phyloP scores from a whole-genome alignment of 2,113 vertebrate species.

The Papio anubis region DNA sequence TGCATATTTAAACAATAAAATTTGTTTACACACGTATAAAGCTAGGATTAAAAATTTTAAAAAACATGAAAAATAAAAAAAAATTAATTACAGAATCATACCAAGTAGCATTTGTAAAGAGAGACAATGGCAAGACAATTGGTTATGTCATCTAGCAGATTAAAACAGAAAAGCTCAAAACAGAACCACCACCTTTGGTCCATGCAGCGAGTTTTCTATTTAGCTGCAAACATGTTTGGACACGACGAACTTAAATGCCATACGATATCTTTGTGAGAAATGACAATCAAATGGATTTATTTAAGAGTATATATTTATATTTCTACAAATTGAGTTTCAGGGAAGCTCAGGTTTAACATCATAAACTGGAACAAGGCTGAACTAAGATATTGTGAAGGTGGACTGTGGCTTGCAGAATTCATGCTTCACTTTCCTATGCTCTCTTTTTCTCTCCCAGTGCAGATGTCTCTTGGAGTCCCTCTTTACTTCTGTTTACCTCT shows the following conservation, averaged over 20 bases:
- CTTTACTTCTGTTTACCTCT: background rate
- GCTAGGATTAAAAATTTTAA: background rate
- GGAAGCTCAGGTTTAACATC: background rate
- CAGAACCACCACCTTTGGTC: background rate
- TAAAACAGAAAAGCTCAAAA: background rate
- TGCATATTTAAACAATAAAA: constrained; percentile 58
- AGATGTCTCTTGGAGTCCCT: background rate
- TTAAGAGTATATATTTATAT: background rate
- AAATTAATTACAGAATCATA: background rate
- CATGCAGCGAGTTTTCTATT: background rate
- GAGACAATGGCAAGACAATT: background rate
- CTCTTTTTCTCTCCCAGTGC: rapidly evolving
- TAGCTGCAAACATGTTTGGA: background rate
- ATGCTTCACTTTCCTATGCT: rapidly evolving
- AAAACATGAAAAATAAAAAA: background rate
- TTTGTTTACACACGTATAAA: background rate
- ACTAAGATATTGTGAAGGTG: rapidly evolving
- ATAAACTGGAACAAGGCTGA: rapidly evolving
- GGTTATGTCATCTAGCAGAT: background rate
- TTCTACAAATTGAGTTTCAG: background rate
- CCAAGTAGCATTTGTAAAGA: background rate
- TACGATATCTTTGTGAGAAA: background rate
- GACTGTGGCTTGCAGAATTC: background rate
- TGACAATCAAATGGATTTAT: background rate
- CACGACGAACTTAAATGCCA: background rate